These are phyloP conservation scores for Blera fallax DNA, from an alignment of 2,888 invertebrate genomes.

Conservation along the genomic window DNA sequence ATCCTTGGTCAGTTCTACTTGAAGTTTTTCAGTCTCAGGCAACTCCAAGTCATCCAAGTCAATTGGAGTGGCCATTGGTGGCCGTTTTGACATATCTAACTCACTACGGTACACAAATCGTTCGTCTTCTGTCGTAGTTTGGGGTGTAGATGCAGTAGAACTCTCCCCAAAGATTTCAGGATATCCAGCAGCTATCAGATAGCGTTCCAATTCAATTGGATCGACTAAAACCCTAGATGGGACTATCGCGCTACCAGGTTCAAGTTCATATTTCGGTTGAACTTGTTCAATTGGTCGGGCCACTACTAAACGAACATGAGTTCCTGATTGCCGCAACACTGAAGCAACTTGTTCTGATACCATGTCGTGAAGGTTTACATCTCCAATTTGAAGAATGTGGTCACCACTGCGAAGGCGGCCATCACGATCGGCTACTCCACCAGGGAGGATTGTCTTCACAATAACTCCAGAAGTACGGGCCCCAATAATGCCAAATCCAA, in stretches of 20 bases:
- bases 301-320: slow-evolving; percentile 96
- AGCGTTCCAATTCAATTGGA: slow-evolving; percentile 92
- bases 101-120: slow-evolving; percentile 79
- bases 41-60: slow-evolving; percentile 85
- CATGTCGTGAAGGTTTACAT: slow-evolving; percentile 97
- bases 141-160: slow-evolving; percentile 81
- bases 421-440: slow-evolving; percentile 98
- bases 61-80: slow-evolving; percentile 79
- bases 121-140: slow-evolving; percentile 81
- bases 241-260: slow-evolving; percentile 85
- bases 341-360: slow-evolving; percentile 98
- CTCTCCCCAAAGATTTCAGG: slow-evolving; percentile 88
- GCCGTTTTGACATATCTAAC: slow-evolving; percentile 76
- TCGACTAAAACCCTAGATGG: slow-evolving; percentile 90
- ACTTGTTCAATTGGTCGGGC: slow-evolving; percentile 94
- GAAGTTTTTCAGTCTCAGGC: slow-evolving; percentile 96
- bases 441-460: slow-evolving; percentile 98
- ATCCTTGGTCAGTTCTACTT: slow-evolving; percentile 96
- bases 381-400: slow-evolving; percentile 97
- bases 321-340: slow-evolving; percentile 96
- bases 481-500: slow-evolving; percentile 99
- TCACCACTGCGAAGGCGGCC: slow-evolving; percentile 98
- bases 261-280: slow-evolving; percentile 82
- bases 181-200: slow-evolving; percentile 91
- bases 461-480: slow-evolving; percentile 99